phyloP scores from a whole-genome alignment of 2,797 vertebrate species.

The Malurus splendens region DNA sequence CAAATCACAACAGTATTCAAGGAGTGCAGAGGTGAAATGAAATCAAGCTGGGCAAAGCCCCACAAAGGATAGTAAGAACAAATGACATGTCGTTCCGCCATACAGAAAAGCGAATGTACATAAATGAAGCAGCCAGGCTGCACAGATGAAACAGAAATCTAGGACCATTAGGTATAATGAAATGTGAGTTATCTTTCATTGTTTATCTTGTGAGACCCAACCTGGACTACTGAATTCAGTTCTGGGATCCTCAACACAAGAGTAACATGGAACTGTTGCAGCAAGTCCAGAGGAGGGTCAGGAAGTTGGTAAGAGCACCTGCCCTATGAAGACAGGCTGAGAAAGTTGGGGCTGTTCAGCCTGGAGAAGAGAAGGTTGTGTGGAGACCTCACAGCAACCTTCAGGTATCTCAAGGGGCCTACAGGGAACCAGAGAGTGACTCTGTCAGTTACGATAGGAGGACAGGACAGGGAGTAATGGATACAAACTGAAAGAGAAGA shows the following conservation, averaged over 20 bases:
- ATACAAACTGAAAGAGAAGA: background rate
- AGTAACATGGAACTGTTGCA: background rate
- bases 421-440: background rate
- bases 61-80: background rate
- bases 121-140: background rate
- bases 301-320: background rate
- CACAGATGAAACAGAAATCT: background rate
- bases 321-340: background rate
- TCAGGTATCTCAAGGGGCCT: background rate
- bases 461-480: background rate
- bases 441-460: background rate
- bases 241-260: background rate
- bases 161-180: background rate
- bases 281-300: background rate
- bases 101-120: background rate
- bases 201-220: background rate
- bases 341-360: background rate
- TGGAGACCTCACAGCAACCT: background rate
- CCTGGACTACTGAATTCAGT: background rate
- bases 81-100: background rate
- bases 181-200: background rate
- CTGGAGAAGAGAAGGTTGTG: background rate
- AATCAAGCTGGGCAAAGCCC: background rate
- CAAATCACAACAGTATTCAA: background rate
- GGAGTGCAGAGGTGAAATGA: background rate